Base-by-base conservation (phyloP, 2,797 vertebrate genomes). In the Notolabrus celidotus region DNA sequence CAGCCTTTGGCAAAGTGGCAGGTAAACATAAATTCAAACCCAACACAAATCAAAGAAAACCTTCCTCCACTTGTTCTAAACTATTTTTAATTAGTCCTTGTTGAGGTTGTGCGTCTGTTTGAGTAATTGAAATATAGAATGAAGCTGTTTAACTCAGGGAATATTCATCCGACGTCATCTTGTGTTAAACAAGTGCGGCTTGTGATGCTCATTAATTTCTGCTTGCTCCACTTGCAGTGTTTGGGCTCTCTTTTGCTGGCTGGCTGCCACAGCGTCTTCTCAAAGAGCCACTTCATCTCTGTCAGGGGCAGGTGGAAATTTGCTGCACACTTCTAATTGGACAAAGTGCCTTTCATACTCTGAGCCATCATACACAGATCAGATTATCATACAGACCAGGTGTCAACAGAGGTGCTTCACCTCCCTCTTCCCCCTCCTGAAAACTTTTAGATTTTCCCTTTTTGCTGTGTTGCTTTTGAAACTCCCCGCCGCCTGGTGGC, bases 181-280 rank as follows among this genome's bases (percentile, higher is more conserved):
- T 92, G 88, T 90, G 95, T 96, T 95, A 94, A 95, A 95, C 88
- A 85, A 93, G 94, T 93, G 92, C 91, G 90, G 92, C 92, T 94
- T 95, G 94, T 94, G 93, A 96, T 95, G 95, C 94, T 96, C 95
- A 95, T 96, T 97, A 96, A 96, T 96, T 96, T 95, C 92, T 91
- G 92, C 92, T 93, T 95, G 95, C 95, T 95, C 91, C 58, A 91
- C 86, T 74, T 91, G 90, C 90, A 74, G 89, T 92, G 86, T 92
- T 94, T 95, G 94, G 94, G 89, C 93, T 95, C 92, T 91, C 89
- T 91, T 46, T 79, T 79, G 86, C 94, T 97, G 96, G 96, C 95
- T 43, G 74, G 0, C 51, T 87, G 94, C 96, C 96, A 95, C 89
- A 0, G 62, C 82, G 81, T 95, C 95, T 93, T 94, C 95, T 95